Conservation (phyloP, 2,113 vertebrate genomes). For the Harpagus bidentatus region DNA sequence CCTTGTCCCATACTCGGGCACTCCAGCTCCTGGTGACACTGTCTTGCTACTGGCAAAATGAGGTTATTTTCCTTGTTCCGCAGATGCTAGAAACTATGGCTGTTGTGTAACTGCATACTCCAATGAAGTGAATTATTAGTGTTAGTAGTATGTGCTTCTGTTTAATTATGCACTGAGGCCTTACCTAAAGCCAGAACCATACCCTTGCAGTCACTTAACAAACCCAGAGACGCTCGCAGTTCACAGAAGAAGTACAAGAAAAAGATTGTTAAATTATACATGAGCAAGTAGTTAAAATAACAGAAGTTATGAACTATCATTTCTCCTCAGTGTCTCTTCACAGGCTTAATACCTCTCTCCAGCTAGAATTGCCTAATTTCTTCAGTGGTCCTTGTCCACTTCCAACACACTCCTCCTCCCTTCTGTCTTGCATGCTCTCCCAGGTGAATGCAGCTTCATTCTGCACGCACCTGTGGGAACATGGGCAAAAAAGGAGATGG, state of each 20-base stretch:
- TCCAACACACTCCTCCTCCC: neutral
- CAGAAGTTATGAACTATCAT: neutral
- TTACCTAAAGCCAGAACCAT: neutral
- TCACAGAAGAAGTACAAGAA: neutral
- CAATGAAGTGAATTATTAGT: neutral
- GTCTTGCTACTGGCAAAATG: neutral
- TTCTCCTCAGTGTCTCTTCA: constrained; percentile 4
- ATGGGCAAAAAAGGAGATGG: neutral
- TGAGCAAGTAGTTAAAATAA: constrained; percentile 26
- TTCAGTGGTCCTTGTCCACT: neutral
- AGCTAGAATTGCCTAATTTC: neutral
- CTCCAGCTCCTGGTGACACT: neutral
- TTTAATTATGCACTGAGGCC: neutral
- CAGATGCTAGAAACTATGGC: neutral
- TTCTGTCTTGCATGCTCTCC: neutral
- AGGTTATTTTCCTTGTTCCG: neutral
- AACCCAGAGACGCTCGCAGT: neutral
- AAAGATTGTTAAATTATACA: constrained; percentile 13
- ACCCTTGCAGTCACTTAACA: neutral
- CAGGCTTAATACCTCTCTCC: neutral
- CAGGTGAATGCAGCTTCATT: neutral
- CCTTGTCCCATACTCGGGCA: neutral
- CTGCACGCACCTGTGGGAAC: accelerated
- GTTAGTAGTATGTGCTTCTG: neutral
- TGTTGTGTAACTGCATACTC: neutral